Percentiles rank a stretch among this genome's conserved stretches.
phyloP scores from a whole-genome alignment of 2,888 invertebrate species.

The Thymelicus lineola region DNA sequence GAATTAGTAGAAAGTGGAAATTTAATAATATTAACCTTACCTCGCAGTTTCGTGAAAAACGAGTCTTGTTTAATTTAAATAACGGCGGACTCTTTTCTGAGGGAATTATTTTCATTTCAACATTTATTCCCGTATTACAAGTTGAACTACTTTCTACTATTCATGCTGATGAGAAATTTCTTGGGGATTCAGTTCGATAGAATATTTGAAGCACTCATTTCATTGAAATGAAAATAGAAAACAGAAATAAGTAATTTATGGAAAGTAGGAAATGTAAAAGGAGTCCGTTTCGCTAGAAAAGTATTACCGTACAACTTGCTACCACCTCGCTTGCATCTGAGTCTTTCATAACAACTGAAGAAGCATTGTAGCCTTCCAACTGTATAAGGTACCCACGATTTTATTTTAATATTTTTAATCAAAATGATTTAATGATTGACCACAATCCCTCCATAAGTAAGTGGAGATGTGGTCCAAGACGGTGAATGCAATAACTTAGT shows the following conservation, averaged over 20 bases:
- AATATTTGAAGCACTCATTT: not conserved
- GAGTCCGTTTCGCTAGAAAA: not conserved
- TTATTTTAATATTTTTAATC: too few species aligned
- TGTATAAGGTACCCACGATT: too few species aligned
- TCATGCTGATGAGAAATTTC: slow-evolving; percentile 16
- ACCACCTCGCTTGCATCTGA: too few species aligned
- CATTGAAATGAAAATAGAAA: not conserved
- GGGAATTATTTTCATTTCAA: slow-evolving; percentile 19
- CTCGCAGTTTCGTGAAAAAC: slow-evolving; percentile 14
- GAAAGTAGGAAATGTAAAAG: not conserved
- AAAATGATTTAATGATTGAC: too few species aligned
- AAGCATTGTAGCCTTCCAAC: too few species aligned
- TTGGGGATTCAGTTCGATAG: not conserved
- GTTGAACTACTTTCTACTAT: slow-evolving; percentile 13
- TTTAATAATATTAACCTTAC: slow-evolving; percentile 11
- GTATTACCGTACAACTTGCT: too few species aligned
- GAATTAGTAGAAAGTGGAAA: slow-evolving; percentile 14
- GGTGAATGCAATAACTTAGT: too few species aligned
- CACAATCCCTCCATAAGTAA: too few species aligned
- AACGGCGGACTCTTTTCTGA: slow-evolving; percentile 4
- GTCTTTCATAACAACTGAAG: too few species aligned
- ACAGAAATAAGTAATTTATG: slow-evolving; percentile 1
- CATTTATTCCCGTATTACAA: slow-evolving; percentile 22
- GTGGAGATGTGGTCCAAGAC: too few species aligned
- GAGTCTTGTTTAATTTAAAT: slow-evolving; percentile 22